Conservation (phyloP, 2,888 invertebrate genomes). For the Dusona sp. region DNA sequence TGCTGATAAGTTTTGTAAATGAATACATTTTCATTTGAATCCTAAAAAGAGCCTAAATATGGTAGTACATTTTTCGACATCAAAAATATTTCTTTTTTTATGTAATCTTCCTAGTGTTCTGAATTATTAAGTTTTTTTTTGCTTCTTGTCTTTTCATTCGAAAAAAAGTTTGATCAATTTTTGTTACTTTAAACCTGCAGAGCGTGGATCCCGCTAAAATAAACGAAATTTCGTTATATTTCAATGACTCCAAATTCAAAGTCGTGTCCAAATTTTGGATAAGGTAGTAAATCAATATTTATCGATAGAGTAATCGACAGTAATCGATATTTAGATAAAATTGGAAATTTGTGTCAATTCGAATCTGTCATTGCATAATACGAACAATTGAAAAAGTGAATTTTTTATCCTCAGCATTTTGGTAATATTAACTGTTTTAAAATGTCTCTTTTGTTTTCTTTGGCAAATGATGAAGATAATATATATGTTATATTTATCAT, state of each 20-base stretch:
- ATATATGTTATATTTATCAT: not conserved
- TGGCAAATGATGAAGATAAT: not conserved
- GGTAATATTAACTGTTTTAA: not conserved
- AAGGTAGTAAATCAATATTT: not conserved
- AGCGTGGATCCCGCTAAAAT: not conserved
- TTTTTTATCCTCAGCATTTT: not conserved
- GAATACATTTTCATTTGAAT: too few relatives aligned
- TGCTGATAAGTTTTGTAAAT: not conserved
- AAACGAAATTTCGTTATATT: not conserved
- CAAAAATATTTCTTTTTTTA: not conserved
- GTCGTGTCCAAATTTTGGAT: not conserved
- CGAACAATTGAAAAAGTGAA: not conserved
- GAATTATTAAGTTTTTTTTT: not conserved
- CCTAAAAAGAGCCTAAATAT: too few relatives aligned
- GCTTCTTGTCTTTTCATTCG: not conserved
- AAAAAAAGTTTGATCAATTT: not conserved
- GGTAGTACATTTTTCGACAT: not conserved
- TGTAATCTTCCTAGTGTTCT: not conserved
- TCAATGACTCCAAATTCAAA: not conserved
- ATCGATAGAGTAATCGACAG: too few relatives aligned
- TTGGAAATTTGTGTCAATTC: not conserved
- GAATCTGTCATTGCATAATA: not conserved
- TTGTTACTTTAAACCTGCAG: not conserved
- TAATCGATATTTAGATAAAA: too few relatives aligned
- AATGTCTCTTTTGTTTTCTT: not conserved